Conservation (phyloP, 2,888 invertebrate genomes). For the Machimus atricapillus region DNA sequence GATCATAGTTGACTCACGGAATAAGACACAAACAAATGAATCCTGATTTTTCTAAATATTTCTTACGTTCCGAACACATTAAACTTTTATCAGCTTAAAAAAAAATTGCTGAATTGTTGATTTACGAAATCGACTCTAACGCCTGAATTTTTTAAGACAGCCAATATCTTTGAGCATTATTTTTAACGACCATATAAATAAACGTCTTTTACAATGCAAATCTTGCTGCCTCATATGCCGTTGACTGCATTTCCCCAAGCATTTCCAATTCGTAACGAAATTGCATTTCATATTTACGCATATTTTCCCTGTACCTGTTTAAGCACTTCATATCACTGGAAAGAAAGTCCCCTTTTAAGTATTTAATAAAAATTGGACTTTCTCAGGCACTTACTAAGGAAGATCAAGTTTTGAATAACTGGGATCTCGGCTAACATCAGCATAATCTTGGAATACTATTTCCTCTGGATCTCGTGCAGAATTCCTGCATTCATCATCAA, state of each 20-base stretch:
- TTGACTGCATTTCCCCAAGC: not conserved
- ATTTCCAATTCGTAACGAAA: slow-evolving; percentile 3
- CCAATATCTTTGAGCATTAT: not conserved
- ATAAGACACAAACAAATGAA: too few relatives aligned
- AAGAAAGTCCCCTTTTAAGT: not conserved
- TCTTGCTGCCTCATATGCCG: slow-evolving; percentile 20
- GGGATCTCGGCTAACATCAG: not conserved
- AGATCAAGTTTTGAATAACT: not conserved
- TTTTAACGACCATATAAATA: not conserved
- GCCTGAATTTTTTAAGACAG: not conserved
- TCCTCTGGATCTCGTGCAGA: not conserved
- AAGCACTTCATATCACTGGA: not conserved
- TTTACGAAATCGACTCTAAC: too few relatives aligned
- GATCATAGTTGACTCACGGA: too few relatives aligned
- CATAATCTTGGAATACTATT: not conserved
- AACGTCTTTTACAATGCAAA: not conserved
- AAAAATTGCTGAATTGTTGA: too few relatives aligned
- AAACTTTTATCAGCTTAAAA: too few relatives aligned
- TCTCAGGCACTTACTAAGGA: not conserved
- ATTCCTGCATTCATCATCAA: not conserved
- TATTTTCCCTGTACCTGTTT: not conserved
- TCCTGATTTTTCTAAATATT: too few relatives aligned
- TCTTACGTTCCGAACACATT: too few relatives aligned
- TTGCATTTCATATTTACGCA: not conserved
- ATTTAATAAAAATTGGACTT: not conserved